phyloP scores from a whole-genome alignment of 35 echinoderm and acorn worm genomes.

The Diadema setosum region DNA sequence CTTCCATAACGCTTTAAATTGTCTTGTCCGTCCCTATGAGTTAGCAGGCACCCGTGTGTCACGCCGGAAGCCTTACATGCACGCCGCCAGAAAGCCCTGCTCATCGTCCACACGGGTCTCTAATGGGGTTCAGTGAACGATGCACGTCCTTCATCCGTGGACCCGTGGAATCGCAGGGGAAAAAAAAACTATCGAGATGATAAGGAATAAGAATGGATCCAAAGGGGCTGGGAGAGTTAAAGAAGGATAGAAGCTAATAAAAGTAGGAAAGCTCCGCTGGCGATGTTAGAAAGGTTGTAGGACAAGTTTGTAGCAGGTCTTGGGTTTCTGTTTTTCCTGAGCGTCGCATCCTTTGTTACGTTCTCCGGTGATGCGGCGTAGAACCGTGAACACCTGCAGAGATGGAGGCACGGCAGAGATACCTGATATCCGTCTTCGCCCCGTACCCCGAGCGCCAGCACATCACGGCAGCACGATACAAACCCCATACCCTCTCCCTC shows the following conservation, averaged over 20 bases:
- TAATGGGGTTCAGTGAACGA: conserved; percentile 15
- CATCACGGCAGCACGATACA: neutral
- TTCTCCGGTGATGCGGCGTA: neutral
- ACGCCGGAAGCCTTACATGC: neutral
- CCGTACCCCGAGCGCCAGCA: neutral
- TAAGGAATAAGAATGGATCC: neutral
- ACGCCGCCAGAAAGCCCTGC: neutral
- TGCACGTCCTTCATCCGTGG: neutral
- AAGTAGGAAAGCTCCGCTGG: conserved; percentile 9
- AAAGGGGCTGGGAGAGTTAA: too few relatives aligned
- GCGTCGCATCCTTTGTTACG: conserved; percentile 8
- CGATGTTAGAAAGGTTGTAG: conserved; percentile 16
- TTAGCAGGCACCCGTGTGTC: conserved; percentile 2
- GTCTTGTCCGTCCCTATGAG: neutral
- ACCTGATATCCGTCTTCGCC: conserved; percentile 1
- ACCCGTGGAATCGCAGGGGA: neutral
- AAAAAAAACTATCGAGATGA: neutral
- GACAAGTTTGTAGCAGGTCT: conserved; percentile 27
- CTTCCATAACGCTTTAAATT: conserved; percentile 12
- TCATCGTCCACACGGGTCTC: neutral
- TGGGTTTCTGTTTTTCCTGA: conserved; percentile 21
- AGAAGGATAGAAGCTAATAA: neutral
- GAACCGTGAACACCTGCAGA: neutral
- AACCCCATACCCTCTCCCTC: neutral
- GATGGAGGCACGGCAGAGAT: conserved; percentile 5